These are phyloP conservation scores for Harpalus rubripes DNA, from an alignment of 2,888 invertebrate genomes.

Conservation along the genomic window DNA sequence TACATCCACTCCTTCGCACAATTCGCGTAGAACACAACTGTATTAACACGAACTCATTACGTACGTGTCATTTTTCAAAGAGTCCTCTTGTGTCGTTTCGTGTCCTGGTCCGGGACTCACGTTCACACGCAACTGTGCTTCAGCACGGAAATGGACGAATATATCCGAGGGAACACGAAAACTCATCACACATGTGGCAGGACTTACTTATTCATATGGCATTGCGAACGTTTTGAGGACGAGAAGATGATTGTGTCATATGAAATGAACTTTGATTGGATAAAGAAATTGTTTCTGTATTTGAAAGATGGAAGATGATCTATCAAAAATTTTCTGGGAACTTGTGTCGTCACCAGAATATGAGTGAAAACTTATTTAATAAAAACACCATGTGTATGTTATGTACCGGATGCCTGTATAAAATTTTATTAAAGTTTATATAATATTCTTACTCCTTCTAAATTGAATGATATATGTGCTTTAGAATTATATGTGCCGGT, in stretches of 20 bases:
- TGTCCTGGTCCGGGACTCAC: slow-evolving; percentile 7
- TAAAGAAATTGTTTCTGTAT: background rate
- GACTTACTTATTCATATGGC: background rate
- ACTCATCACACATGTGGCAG: background rate
- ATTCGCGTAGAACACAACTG: slow-evolving; percentile 24
- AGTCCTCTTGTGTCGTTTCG: slow-evolving; percentile 15
- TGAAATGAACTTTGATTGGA: background rate
- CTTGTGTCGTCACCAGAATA: too few species aligned
- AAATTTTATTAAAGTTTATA: too few species aligned
- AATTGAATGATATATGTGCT: too few species aligned
- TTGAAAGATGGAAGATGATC: background rate
- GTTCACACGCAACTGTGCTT: slow-evolving; percentile 4
- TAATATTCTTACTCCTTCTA: too few species aligned
- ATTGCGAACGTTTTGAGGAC: background rate
- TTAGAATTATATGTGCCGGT: too few species aligned
- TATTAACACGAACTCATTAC: slow-evolving; percentile 56
- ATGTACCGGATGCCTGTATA: too few species aligned
- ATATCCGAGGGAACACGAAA: background rate
- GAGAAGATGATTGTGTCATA: background rate
- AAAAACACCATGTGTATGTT: too few species aligned
- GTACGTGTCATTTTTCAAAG: slow-evolving; percentile 55
- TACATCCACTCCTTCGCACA: slow-evolving; percentile 2
- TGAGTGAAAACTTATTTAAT: too few species aligned
- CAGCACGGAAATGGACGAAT: slow-evolving; percentile 16
- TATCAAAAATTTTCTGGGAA: too few species aligned